These are phyloP conservation scores for Brachyistius frenatus DNA, from an alignment of 2,113 vertebrate genomes.

Conservation along the genomic window DNA sequence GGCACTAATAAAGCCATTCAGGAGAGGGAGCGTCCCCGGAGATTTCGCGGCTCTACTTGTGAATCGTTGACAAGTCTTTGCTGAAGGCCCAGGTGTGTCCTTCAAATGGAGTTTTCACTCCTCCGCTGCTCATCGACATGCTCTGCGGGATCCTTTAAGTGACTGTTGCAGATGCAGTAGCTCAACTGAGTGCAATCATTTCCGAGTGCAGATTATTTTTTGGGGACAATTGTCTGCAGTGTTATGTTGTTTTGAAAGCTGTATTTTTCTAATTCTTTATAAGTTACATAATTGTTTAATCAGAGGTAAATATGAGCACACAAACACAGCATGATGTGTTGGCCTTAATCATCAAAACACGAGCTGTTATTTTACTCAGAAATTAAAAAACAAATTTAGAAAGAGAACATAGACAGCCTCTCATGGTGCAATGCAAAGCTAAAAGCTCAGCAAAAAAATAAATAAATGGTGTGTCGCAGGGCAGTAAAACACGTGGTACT, in stretches of 20 bases:
- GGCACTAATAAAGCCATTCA: constrained; percentile 85
- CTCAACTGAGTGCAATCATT: background rate
- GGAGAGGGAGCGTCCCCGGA: constrained; percentile 61
- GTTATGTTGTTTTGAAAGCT: background rate
- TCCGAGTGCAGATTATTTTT: background rate
- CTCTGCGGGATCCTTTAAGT: constrained; percentile 30
- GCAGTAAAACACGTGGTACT: background rate
- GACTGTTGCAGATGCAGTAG: constrained; percentile 43
- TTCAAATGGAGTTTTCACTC: constrained; percentile 58
- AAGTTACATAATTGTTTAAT: background rate
- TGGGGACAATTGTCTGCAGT: background rate
- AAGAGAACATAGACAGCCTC: too few species aligned
- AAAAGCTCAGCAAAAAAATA: background rate
- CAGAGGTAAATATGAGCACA: background rate
- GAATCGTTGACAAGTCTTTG: constrained; percentile 70
- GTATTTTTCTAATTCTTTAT: background rate
- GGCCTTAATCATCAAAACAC: constrained; percentile 1
- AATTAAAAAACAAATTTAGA: too few species aligned
- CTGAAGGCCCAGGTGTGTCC: constrained; percentile 78
- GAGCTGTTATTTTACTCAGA: background rate
- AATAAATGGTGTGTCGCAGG: background rate
- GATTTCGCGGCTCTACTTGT: constrained; percentile 64
- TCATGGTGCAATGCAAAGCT: background rate
- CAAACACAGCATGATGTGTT: background rate
- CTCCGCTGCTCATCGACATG: constrained; percentile 25